Conservation (phyloP, 2,888 invertebrate species). For the Cantharis flavilabris region DNA sequence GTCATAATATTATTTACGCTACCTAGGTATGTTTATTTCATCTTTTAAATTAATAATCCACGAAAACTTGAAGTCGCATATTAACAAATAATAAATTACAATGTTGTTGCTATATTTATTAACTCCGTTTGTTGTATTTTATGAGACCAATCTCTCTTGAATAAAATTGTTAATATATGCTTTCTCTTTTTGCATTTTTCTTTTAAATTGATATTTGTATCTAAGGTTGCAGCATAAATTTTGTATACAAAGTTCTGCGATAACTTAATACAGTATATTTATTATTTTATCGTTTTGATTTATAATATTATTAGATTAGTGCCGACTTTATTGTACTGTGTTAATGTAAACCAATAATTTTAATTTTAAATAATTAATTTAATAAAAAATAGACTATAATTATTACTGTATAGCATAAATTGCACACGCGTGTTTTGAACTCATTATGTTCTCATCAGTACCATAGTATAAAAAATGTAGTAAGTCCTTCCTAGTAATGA, state of each 20-base stretch:
- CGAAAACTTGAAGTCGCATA: neutral
- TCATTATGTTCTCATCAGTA: neutral
- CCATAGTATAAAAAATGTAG: neutral
- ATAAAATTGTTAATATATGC: neutral
- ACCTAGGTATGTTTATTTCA: neutral
- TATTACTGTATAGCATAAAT: neutral
- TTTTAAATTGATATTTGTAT: neutral
- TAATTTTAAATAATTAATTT: neutral
- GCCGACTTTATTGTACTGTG: neutral
- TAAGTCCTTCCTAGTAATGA: neutral
- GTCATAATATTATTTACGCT: neutral
- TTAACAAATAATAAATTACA: neutral
- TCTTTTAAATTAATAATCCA: neutral
- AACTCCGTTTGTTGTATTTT: neutral
- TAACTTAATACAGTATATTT: neutral
- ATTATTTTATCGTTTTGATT: neutral
- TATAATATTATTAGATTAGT: neutral
- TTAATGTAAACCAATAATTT: neutral
- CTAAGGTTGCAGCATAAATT: neutral
- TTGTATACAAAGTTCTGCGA: neutral
- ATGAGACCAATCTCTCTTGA: neutral
- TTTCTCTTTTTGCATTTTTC: neutral
- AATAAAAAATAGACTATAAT: neutral
- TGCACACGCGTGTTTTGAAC: neutral
- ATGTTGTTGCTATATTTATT: neutral